These are phyloP conservation scores for Corythornis madagascariensis DNA, from an alignment of 2,113 vertebrate genomes.

Conservation along the genomic window DNA sequence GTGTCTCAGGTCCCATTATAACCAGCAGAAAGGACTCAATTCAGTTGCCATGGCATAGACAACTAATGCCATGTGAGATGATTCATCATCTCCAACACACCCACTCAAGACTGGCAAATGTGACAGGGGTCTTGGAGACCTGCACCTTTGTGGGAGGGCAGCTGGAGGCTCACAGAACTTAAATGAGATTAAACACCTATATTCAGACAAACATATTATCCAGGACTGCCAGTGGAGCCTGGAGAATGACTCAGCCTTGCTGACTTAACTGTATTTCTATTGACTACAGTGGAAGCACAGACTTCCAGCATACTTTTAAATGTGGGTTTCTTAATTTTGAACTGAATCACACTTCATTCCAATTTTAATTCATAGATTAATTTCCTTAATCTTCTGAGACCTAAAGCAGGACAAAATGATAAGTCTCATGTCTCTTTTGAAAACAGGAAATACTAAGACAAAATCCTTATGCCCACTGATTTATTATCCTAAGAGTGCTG, in stretches of 20 bases:
- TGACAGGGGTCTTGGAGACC: not conserved
- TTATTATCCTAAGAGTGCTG: not conserved
- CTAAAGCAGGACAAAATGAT: not conserved
- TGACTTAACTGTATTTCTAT: not conserved
- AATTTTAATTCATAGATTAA: not conserved
- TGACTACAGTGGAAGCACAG: not conserved
- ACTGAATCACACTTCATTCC: not conserved
- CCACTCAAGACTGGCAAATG: not conserved
- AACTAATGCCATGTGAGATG: not conserved
- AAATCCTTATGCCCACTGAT: not conserved
- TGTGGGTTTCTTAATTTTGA: not conserved
- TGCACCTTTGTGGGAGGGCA: not conserved
- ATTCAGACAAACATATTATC: not conserved
- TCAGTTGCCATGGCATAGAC: not conserved
- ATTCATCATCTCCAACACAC: not conserved
- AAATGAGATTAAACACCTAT: not conserved
- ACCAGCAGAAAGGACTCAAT: not conserved
- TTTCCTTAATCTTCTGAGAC: not conserved
- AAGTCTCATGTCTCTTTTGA: not conserved
- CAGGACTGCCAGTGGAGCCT: not conserved
- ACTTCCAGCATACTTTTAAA: not conserved
- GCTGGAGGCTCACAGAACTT: not conserved
- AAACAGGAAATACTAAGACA: not conserved
- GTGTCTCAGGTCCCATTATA: not conserved
- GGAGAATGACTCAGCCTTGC: not conserved